Conservation (phyloP, 2,888 invertebrate species). For the Phorcus lineatus region DNA sequence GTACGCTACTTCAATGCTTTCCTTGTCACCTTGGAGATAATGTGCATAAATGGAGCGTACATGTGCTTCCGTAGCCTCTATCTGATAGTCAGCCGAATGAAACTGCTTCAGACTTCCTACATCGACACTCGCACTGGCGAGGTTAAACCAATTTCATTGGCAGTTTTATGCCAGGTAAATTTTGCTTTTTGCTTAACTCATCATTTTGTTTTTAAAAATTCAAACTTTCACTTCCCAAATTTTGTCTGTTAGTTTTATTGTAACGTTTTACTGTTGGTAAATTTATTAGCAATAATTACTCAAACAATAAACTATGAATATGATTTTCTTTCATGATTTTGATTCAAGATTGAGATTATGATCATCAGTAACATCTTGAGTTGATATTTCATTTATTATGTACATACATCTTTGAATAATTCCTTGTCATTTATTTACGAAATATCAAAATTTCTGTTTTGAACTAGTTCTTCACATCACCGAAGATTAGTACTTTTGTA, state of each 20-base stretch:
- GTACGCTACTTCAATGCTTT: conserved; percentile 70
- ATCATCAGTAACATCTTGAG: not conserved
- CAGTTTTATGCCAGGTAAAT: conserved; percentile 68
- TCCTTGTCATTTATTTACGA: not conserved
- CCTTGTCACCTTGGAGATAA: conserved; percentile 63
- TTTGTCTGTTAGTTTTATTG: not conserved
- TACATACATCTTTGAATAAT: not conserved
- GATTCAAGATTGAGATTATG: not conserved
- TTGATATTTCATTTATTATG: not conserved
- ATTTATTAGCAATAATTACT: no score
- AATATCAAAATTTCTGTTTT: not conserved
- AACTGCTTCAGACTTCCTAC: conserved; percentile 61
- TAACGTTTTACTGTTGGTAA: no score
- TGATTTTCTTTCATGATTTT: not conserved
- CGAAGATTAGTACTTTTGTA: no score
- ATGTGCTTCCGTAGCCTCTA: conserved; percentile 58
- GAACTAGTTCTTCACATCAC: not conserved
- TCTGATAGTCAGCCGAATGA: conserved; percentile 51
- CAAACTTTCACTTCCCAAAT: no score
- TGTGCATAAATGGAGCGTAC: conserved; percentile 67
- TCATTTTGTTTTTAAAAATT: no score
- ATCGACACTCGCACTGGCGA: conserved; percentile 55
- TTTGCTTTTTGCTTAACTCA: conserved; percentile 47
- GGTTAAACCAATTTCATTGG: conserved; percentile 58
- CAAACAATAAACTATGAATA: no score